Base-by-base conservation (phyloP, 2,888 invertebrate species). In the Dioctria rufipes region DNA sequence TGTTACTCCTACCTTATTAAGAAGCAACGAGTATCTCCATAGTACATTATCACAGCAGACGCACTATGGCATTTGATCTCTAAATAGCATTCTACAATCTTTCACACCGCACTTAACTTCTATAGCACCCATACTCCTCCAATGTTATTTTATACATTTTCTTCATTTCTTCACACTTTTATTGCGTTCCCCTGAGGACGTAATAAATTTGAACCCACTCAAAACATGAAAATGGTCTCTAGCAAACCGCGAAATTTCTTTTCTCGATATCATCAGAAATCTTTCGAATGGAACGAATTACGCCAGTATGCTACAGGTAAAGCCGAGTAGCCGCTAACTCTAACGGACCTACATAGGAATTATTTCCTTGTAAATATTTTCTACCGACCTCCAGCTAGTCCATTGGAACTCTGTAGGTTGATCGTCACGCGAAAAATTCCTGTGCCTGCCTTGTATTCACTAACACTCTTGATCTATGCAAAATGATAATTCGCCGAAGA, bases 241-340 rank as follows among this genome's bases (percentile, higher is more conserved):
- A 37, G 69, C 39, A 69, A 69, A 51, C 69, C 69, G 69, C 69
- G 69, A 69, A 69, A 69, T 69, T 69, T 69, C 69, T 69, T 51
- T 51, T 69, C 69, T 51, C 69, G 69, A 69, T 69, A 69, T 69
- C 25, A 69, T 73, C 73, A 42, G 73, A 73, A 73, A 73, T 42
- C 73, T 73, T 73, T 73, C 73, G 73, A 73, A 73, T 73, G 73
- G 73, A 73, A 73, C 73, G 73, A 73, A 73, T 73, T 73, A 73
- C 58, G 60, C 73, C 60, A 73, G 73, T 73, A 43, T 73, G 73
- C 73, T 73, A 58, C 73, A 40, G n/a, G 54, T 60, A 63, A 77
- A 77, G 63, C 77, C 77, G 49, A 46, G 77, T 63, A 77, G 77
- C 63, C 77, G 63, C 46, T 63, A 77, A 77, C 61, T 77, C 77